Conservation (phyloP, 2,797 vertebrate genomes). For the Melanotaenia boesemani region DNA sequence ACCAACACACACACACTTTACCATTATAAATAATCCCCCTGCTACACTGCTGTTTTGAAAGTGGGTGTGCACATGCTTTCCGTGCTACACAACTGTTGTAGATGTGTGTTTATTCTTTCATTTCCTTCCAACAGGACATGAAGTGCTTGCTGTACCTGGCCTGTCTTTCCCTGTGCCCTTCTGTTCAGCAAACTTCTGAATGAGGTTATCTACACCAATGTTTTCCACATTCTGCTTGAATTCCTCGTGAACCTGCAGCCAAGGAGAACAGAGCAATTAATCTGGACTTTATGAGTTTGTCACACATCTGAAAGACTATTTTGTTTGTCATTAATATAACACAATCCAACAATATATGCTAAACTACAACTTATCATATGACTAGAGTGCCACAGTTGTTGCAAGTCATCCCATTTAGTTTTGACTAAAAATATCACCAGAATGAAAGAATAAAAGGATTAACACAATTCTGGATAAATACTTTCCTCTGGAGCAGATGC, state of each 20-base stretch:
- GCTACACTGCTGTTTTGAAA: neutral
- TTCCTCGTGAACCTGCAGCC: constrained; percentile 91
- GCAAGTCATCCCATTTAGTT: neutral
- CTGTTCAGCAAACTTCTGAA: constrained; percentile 91
- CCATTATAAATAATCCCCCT: constrained; percentile 1
- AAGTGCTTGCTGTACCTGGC: constrained; percentile 81
- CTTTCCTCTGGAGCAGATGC: neutral
- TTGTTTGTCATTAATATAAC: neutral
- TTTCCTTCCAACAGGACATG: constrained; percentile 1
- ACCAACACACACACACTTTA: constrained; percentile 24
- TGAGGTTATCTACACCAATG: constrained; percentile 89
- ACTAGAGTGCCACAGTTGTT: neutral
- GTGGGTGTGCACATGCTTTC: neutral
- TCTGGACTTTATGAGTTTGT: neutral
- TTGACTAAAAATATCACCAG: neutral
- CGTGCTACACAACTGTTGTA: constrained; percentile 13
- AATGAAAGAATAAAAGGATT: neutral
- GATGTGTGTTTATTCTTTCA: constrained; percentile 3
- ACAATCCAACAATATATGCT: neutral
- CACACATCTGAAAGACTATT: neutral
- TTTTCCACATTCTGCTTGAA: constrained; percentile 98
- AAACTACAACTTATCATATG: neutral
- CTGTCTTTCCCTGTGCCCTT: constrained; percentile 92
- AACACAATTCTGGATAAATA: neutral
- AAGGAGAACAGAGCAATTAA: constrained; percentile 3